Evolutionary conservation across 1,140 invertebrate species (phyloP).

Genomic region (Drosophila punjabiensis): DNA sequence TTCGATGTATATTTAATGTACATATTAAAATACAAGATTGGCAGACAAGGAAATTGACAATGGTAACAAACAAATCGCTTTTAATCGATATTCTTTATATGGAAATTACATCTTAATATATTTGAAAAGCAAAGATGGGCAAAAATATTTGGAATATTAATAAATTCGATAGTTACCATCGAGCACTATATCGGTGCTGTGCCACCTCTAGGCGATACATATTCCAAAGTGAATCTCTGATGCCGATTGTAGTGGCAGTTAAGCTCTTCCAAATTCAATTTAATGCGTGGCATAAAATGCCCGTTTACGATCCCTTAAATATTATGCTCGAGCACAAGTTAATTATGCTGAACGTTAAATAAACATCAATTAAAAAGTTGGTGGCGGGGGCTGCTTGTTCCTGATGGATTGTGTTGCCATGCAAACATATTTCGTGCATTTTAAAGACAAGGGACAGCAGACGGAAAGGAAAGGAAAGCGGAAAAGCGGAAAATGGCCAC

Average conservation of each 20-base stretch:
- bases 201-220: neutral
- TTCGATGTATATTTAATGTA: no score
- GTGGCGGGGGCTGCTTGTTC: constrained; percentile 4
- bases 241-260: constrained; percentile 59
- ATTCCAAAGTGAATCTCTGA: neutral
- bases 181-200: neutral
- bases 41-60: no score
- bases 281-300: constrained; percentile 77
- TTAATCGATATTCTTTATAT: no score
- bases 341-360: constrained; percentile 83
- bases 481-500: constrained; percentile 29
- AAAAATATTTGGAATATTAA: no score
- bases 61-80: no score
- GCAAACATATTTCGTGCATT: constrained; percentile 73
- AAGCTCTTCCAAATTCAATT: constrained; percentile 77
- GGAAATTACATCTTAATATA: no score
- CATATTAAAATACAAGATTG: no score
- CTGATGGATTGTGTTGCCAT: constrained; percentile 58
- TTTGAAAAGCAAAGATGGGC: no score
- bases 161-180: neutral
- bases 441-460: constrained; percentile 60
- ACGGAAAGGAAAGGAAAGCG: neutral
- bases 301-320: constrained; percentile 78
- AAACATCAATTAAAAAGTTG: constrained; percentile 81
- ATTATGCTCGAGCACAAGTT: constrained; percentile 71